Percentiles rank a stretch among this genome's conserved stretches.
Evolutionary conservation across 1,140 invertebrate genomes (phyloP).

Genomic region (Drosophila varians): DNA sequence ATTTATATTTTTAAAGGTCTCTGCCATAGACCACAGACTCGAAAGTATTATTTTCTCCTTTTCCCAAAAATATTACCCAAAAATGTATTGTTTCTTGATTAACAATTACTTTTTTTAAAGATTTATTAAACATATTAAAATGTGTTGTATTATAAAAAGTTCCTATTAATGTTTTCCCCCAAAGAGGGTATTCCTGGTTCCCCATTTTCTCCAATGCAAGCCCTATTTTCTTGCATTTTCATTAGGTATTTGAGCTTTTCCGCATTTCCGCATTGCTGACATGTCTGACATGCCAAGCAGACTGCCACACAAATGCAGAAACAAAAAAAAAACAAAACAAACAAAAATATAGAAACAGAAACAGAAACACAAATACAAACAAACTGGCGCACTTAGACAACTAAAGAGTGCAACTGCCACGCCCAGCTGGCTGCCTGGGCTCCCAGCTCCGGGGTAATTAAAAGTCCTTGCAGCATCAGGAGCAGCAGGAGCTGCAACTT

Average conservation of each 20-base stretch:
- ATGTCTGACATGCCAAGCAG: constrained; percentile 68
- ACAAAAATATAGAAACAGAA: background rate
- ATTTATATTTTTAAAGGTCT: too few relatives aligned
- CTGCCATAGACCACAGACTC: too few relatives aligned
- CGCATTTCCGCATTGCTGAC: constrained; percentile 80
- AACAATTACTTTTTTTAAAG: too few relatives aligned
- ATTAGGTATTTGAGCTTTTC: constrained; percentile 77
- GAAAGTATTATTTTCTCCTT: too few relatives aligned
- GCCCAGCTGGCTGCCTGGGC: constrained; percentile 35
- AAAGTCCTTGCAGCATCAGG: constrained; percentile 50
- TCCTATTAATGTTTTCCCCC: background rate
- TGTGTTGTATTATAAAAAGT: too few relatives aligned
- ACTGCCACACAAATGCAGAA: constrained; percentile 16
- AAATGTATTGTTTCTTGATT: too few relatives aligned
- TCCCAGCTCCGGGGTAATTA: constrained; percentile 67
- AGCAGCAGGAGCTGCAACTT: constrained; percentile 12
- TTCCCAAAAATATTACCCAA: too few relatives aligned
- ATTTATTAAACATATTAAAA: too few relatives aligned
- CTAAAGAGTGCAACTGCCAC: constrained; percentile 30
- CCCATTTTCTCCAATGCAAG: background rate
- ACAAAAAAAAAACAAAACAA: constrained; percentile 2
- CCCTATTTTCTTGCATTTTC: constrained; percentile 46
- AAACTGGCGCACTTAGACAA: background rate
- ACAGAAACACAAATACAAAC: background rate
- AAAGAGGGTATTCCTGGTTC: background rate